A percentile compares a stretch with the other conserved stretches of the same genome.
phyloP scores from a whole-genome alignment of 2,888 invertebrate species.

The Chorisops tibialis region DNA sequence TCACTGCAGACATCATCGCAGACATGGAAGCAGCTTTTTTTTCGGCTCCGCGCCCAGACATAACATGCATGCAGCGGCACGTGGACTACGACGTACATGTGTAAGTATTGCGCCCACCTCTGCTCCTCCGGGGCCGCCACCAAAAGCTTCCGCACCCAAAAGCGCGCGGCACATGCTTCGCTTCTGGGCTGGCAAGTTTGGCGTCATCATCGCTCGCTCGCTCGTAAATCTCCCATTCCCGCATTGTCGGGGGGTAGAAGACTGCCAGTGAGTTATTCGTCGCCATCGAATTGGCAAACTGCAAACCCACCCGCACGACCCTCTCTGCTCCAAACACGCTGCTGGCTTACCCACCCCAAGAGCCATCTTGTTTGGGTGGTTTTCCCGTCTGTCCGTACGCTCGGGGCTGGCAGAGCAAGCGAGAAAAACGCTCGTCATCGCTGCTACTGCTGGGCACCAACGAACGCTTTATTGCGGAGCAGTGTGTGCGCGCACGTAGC shows the following conservation, averaged over 20 bases:
- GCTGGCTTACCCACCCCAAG: slow-evolving; percentile 1
- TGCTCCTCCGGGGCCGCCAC: not conserved
- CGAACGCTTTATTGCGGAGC: not conserved
- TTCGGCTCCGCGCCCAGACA: slow-evolving; percentile 26
- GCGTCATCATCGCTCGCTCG: not conserved
- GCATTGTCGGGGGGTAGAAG: not conserved
- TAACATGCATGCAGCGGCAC: slow-evolving; percentile 30
- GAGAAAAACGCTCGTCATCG: not conserved
- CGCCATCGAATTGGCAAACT: not conserved
- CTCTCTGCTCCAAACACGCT: not conserved
- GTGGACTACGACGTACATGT: slow-evolving; percentile 4
- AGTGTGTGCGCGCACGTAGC: not conserved
- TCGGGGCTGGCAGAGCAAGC: not conserved
- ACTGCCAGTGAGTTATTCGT: not conserved
- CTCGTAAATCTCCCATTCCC: not conserved
- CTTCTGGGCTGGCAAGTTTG: not conserved
- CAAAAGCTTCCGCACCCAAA: slow-evolving; percentile 19
- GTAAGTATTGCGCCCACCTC: slow-evolving; percentile 10
- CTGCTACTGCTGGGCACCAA: not conserved
- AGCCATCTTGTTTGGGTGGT: slow-evolving; percentile 14
- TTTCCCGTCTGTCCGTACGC: not conserved
- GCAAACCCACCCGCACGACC: too few relatives aligned
- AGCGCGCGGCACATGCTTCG: not conserved
- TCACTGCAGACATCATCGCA: slow-evolving; percentile 31
- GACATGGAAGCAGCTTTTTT: slow-evolving; percentile 31